Evolutionary conservation across 2,113 vertebrate species (phyloP).

Genomic region (Triplophysa siluroides): DNA sequence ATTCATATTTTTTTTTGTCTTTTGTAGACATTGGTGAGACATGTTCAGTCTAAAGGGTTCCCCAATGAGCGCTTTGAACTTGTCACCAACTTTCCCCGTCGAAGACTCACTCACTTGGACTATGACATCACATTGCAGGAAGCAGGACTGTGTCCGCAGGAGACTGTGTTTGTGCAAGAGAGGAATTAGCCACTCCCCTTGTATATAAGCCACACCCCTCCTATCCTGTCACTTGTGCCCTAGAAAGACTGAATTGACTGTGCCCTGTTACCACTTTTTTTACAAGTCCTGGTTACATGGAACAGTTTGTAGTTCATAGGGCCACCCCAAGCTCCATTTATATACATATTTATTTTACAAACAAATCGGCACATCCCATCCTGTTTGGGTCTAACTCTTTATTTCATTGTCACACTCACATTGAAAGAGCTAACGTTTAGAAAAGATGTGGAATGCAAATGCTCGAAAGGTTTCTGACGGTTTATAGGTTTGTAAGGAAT

Average conservation of each 20-base stretch:
- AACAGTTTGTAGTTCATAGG: constrained; percentile 29
- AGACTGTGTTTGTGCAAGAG: constrained; percentile 99
- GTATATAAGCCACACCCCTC: constrained; percentile 50
- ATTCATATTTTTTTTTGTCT: not conserved
- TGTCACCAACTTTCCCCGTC: constrained; percentile 97
- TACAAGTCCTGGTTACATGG: constrained; percentile 24
- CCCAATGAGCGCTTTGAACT: constrained; percentile 98
- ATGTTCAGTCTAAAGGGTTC: constrained; percentile 95
- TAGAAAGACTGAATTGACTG: constrained; percentile 31
- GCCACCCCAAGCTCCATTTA: constrained; percentile 26
- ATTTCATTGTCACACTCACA: not conserved
- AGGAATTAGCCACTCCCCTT: constrained; percentile 82
- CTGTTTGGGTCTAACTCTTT: not conserved
- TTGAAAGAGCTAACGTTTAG: not conserved
- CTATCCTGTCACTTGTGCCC: constrained; percentile 59
- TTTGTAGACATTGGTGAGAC: constrained; percentile 89
- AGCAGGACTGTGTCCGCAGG: constrained; percentile 97
- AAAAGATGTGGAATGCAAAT: constrained; percentile 1
- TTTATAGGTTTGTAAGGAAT: constrained; percentile 12
- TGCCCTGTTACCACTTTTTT: constrained; percentile 23
- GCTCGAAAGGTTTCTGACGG: not conserved
- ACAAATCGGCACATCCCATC: constrained; percentile 33
- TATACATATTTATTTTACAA: constrained; percentile 53
- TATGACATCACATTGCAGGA: constrained; percentile 98
- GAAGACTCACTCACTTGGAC: constrained; percentile 98